These are phyloP conservation scores for Prenolepis imparis DNA, from an alignment of 2,888 invertebrate species.

Conservation along the genomic window DNA sequence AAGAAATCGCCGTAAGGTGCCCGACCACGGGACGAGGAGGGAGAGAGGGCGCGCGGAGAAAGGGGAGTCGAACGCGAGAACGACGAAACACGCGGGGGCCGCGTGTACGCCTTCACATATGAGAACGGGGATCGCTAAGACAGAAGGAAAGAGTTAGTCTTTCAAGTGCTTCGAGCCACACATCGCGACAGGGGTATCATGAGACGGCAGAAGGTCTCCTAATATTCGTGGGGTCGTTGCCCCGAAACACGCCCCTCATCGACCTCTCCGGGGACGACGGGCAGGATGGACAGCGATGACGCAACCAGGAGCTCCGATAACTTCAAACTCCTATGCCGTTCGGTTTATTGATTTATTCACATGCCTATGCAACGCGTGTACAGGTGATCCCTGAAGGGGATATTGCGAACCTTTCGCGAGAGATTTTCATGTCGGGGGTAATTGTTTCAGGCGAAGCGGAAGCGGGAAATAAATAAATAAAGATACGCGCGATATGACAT, in stretches of 20 bases:
- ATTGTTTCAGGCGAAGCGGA: background rate
- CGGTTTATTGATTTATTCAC: conserved; percentile 46
- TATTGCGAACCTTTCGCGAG: background rate
- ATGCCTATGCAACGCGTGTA: background rate
- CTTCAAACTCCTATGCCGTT: background rate
- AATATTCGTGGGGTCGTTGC: conserved; percentile 80
- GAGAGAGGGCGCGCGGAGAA: background rate
- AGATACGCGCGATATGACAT: too few species aligned
- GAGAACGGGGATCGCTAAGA: conserved; percentile 54
- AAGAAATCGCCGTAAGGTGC: conserved; percentile 59
- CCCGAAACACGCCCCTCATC: conserved; percentile 62
- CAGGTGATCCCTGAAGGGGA: background rate
- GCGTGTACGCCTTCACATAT: conserved; percentile 69
- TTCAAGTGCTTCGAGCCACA: conserved; percentile 86
- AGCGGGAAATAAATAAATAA: background rate
- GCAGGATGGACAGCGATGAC: conserved; percentile 31
- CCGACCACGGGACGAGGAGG: background rate
- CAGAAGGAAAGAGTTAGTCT: conserved; percentile 84
- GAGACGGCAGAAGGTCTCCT: conserved; percentile 80
- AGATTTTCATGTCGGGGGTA: background rate
- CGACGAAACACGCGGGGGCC: background rate
- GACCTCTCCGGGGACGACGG: conserved; percentile 1
- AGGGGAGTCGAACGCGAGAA: background rate
- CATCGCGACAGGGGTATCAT: conserved; percentile 82
- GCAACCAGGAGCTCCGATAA: background rate